Conservation (phyloP, 2,113 vertebrate species). For the Cryptomyrus ogoouensis region DNA sequence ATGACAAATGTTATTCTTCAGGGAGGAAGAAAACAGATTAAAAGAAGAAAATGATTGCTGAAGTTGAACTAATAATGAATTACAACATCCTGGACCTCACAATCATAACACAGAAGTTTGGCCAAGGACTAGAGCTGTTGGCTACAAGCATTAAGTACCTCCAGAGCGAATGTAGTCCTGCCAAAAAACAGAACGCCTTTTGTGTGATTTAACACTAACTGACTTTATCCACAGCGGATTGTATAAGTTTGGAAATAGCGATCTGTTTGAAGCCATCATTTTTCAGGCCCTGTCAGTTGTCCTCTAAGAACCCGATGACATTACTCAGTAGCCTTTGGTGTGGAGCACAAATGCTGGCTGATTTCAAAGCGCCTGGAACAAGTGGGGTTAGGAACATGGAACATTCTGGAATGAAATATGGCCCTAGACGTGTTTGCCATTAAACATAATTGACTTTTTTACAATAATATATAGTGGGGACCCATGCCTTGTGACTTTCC, state of each 20-base stretch:
- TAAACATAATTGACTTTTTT: not conserved
- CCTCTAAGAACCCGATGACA: not conserved
- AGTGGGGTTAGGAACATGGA: not conserved
- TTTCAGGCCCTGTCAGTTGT: not conserved
- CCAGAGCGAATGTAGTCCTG: not conserved
- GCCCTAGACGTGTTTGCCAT: not conserved
- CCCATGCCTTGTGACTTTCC: no score
- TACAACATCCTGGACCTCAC: not conserved
- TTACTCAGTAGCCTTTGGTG: not conserved
- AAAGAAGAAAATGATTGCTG: not conserved
- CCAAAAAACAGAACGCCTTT: not conserved
- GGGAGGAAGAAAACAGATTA: conserved; percentile 3
- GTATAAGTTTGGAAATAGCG: not conserved
- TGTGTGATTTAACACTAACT: not conserved
- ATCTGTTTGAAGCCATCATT: conserved; percentile 8
- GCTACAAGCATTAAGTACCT: not conserved
- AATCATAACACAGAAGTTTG: not conserved
- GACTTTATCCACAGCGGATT: not conserved
- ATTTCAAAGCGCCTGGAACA: not conserved
- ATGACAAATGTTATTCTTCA: conserved; percentile 1
- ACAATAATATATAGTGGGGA: not conserved
- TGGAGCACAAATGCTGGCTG: not conserved
- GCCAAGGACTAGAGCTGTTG: not conserved
- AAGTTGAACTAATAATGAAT: conserved; percentile 12
- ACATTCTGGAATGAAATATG: not conserved